Evolutionary conservation across 1,140 invertebrate genomes (phyloP).

Genomic region (Antheraea mylitta): DNA sequence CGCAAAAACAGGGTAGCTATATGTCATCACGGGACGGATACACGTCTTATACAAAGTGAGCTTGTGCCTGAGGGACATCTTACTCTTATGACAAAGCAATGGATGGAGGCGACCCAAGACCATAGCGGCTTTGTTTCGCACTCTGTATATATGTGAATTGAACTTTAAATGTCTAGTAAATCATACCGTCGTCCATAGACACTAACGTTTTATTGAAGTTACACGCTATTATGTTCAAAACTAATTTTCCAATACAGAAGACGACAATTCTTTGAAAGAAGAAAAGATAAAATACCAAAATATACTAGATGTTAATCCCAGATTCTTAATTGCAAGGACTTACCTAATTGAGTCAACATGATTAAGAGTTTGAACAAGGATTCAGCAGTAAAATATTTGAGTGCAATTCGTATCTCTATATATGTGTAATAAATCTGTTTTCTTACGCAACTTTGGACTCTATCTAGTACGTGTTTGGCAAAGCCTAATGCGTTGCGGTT

Average conservation of each 20-base stretch:
- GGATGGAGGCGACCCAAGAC: no score
- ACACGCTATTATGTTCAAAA: no score
- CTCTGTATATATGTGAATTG: no score
- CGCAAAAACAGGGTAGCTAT: no score
- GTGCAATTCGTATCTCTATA: neutral
- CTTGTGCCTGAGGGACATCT: no score
- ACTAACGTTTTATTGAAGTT: no score
- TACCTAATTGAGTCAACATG: neutral
- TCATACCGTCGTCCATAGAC: no score
- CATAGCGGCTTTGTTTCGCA: no score
- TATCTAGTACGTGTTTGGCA: slow-evolving; percentile 11
- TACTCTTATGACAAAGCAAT: no score
- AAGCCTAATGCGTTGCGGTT: neutral
- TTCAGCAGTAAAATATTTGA: neutral
- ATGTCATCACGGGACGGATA: no score
- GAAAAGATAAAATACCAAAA: neutral
- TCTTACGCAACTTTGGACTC: slow-evolving; percentile 4
- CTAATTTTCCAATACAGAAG: neutral
- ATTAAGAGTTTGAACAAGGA: neutral
- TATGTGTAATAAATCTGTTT: neutral
- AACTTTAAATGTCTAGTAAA: no score
- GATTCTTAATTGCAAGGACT: neutral
- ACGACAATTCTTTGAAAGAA: neutral
- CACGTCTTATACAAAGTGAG: no score
- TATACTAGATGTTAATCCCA: neutral